These are phyloP conservation scores for Prorops nasuta DNA, from an alignment of 1,140 invertebrate genomes.

Conservation along the genomic window DNA sequence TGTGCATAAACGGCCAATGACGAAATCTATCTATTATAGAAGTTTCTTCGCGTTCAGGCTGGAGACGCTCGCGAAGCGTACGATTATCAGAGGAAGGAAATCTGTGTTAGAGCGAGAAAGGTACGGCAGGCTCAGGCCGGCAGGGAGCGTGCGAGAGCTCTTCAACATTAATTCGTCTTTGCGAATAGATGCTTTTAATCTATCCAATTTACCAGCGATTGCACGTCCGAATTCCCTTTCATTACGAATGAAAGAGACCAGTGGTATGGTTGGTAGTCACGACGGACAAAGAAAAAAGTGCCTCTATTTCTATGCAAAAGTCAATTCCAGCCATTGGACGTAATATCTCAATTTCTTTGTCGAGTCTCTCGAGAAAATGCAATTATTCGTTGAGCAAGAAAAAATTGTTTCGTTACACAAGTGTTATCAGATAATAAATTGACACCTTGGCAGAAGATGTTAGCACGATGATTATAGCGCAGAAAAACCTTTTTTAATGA, in stretches of 20 bases:
- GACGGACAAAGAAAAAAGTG: slow-evolving; percentile 5
- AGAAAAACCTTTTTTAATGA: too few relatives aligned
- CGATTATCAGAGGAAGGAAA: too few relatives aligned
- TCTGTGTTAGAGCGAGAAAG: too few relatives aligned
- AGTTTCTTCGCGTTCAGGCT: too few relatives aligned
- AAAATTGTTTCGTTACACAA: slow-evolving; percentile 3
- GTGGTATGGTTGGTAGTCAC: slow-evolving; percentile 1
- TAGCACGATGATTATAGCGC: too few relatives aligned
- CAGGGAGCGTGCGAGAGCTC: too few relatives aligned
- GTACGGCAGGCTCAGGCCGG: too few relatives aligned
- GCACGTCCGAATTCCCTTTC: slow-evolving; percentile 3
- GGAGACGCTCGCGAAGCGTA: too few relatives aligned
- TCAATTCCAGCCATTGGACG: slow-evolving; percentile 4
- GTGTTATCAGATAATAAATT: neutral
- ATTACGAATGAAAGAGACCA: slow-evolving; percentile 6
- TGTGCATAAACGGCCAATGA: too few relatives aligned
- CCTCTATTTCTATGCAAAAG: slow-evolving; percentile 9
- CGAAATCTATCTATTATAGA: too few relatives aligned
- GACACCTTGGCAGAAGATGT: too few relatives aligned
- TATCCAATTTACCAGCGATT: slow-evolving; percentile 13
- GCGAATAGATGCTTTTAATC: slow-evolving; percentile 4
- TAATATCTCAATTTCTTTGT: slow-evolving; percentile 17
- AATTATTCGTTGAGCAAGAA: neutral
- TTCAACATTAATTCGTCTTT: neutral
- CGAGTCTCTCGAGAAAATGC: slow-evolving; percentile 2